A percentile compares a stretch with the other conserved stretches of the same genome.
phyloP scores from a whole-genome alignment of 2,113 vertebrate genomes.

The Prunella himalayana region DNA sequence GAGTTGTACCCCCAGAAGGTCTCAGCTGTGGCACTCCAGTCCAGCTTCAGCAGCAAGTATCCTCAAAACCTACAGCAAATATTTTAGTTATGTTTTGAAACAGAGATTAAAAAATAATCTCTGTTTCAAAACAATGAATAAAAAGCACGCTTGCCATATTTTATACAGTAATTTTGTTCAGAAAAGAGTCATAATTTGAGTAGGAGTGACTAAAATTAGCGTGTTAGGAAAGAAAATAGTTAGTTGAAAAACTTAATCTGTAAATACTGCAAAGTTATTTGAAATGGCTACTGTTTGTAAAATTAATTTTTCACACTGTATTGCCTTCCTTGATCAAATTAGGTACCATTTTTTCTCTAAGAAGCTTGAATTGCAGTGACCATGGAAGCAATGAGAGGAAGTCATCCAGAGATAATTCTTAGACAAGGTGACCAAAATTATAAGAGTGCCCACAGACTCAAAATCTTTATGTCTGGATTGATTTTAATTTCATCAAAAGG shows the following conservation, averaged over 20 bases:
- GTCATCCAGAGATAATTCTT: background rate
- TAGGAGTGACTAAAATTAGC: background rate
- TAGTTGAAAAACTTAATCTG: background rate
- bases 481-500: conserved; percentile 28
- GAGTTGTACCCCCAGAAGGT: background rate
- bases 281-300: background rate
- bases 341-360: background rate
- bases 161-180: background rate
- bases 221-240: background rate
- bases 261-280: background rate
- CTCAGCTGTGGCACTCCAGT: accelerated
- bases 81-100: background rate
- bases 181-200: background rate
- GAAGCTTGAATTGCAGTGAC: background rate
- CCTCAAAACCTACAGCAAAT: background rate
- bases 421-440: conserved; percentile 29
- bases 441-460: background rate
- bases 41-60: background rate
- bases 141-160: background rate
- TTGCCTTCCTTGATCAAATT: background rate
- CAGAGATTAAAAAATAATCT: background rate
- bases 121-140: background rate
- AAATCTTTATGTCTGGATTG: background rate
- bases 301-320: background rate
- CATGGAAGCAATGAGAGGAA: background rate